phyloP scores from a whole-genome alignment of 2,888 invertebrate species.

The Caenorhabditis auriculariae region DNA sequence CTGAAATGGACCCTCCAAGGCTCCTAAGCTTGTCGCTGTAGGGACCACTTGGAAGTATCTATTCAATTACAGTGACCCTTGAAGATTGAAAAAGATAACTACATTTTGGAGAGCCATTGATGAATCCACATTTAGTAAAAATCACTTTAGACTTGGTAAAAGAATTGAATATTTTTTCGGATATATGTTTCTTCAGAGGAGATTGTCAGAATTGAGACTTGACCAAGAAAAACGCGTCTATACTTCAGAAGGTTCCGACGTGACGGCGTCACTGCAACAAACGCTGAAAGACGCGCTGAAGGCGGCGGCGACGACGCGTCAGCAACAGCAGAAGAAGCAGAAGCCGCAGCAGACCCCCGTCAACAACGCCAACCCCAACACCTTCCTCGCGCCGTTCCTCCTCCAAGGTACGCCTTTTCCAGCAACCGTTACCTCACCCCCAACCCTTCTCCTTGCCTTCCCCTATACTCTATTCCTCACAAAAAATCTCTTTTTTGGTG shows the following conservation, averaged over 20 bases:
- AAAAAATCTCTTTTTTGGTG: background rate
- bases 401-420: slow-evolving; percentile 25
- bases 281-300: slow-evolving; percentile 56
- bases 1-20: no score
- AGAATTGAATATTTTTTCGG: no score
- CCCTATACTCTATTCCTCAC: background rate
- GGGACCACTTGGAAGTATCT: no score
- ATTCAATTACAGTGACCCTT: no score
- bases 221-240: background rate
- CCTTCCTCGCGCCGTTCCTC: slow-evolving; percentile 40
- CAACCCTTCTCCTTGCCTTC: slow-evolving; percentile 1
- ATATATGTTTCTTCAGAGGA: no score
- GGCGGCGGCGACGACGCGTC: slow-evolving; percentile 48
- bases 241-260: slow-evolving; percentile 1
- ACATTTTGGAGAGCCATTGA: no score
- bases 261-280: slow-evolving; percentile 36
- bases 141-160: no score
- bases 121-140: no score
- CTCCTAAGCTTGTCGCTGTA: no score
- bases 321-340: slow-evolving; percentile 34
- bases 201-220: no score
- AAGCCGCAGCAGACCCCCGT: background rate
- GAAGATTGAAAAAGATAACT: no score
- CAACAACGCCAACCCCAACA: slow-evolving; percentile 4
- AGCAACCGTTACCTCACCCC: background rate